Conservation (phyloP, 2,888 invertebrate genomes). For the Idaea straminata region DNA sequence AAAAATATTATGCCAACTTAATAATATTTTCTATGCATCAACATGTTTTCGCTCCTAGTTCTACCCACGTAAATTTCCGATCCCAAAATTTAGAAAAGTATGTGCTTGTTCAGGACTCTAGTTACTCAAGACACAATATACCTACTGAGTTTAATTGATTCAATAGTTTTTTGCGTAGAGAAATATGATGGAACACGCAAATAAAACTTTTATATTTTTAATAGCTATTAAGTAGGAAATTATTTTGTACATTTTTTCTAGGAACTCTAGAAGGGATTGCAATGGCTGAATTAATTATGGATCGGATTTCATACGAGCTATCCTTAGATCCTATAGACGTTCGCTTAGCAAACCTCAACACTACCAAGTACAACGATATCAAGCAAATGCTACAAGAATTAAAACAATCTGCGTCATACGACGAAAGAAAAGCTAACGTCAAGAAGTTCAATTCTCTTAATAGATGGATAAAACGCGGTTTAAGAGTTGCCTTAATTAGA, state of each 20-base stretch:
- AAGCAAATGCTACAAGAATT: constrained; percentile 60
- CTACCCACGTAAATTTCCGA: too few species aligned
- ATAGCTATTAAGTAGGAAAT: not conserved
- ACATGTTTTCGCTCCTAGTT: too few species aligned
- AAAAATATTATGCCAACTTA: too few species aligned
- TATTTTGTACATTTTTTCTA: constrained; percentile 27
- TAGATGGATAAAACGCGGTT: constrained; percentile 85
- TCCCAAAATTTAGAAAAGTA: too few species aligned
- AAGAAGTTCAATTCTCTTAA: constrained; percentile 79
- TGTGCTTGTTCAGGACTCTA: too few species aligned
- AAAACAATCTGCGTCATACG: constrained; percentile 39
- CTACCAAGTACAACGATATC: constrained; percentile 34
- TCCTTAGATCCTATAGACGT: constrained; percentile 80
- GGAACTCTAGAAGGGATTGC: constrained; percentile 77
- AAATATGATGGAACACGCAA: not conserved
- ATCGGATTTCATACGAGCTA: constrained; percentile 77
- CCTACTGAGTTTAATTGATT: too few species aligned
- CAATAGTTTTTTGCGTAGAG: too few species aligned
- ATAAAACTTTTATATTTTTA: constrained; percentile 2
- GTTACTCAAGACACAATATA: too few species aligned
- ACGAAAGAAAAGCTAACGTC: constrained; percentile 55
- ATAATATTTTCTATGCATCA: too few species aligned
- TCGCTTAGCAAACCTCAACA: constrained; percentile 72
- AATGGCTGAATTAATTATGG: constrained; percentile 81
- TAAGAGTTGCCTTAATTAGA: constrained; percentile 58